Base-by-base conservation (phyloP, 2,888 invertebrate species). In the Unio pictorum region DNA sequence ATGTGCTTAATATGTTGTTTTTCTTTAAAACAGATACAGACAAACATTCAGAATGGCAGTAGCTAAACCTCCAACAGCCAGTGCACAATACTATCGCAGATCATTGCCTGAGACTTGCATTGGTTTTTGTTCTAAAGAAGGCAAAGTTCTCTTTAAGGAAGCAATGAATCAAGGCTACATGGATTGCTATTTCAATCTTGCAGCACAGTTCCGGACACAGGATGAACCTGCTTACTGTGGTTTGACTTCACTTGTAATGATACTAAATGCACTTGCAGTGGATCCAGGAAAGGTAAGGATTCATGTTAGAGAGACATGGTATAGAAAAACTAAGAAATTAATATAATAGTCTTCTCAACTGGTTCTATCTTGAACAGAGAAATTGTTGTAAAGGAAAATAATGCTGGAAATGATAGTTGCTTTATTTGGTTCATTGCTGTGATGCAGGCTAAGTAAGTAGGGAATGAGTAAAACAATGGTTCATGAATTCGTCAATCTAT, bases 201-300 rank as follows among this genome's bases (percentile, higher is more conserved):
- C 90, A 0, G 79, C 89, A 8, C 90, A 90, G 81, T 90, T 90
- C 67, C 78, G 88, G 6, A 91, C 91, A 0, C 90, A 90, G 72
- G 90, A 90, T 69, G 90, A 90, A 58, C 90, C 90, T 11, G 89
- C 90, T 0, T 90, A 84, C 76, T 90, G 91, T 74, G 91, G 90
- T n/a, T 82, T 90, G 23, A 87, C 90, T 30, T 89, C 90, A 3
- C 81, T 91, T 20, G 89, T 90, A 76, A 85, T 84, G 86, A 86
- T 87, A 6, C 80, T 91, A 55, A 91, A 91, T 73, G 86, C 89
- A 5, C 79, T 90, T 54, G 89, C 88, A 71, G 86, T 89, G 8
- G 89, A 89, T 68, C 89, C 90, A 0, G 87, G 85, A 20, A 74
- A 78, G 20, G 81, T 88, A 0, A 89, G 89, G 89, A 88, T 88